phyloP scores from a whole-genome alignment of 2,888 invertebrate genomes.

The Parnassius smintheus region DNA sequence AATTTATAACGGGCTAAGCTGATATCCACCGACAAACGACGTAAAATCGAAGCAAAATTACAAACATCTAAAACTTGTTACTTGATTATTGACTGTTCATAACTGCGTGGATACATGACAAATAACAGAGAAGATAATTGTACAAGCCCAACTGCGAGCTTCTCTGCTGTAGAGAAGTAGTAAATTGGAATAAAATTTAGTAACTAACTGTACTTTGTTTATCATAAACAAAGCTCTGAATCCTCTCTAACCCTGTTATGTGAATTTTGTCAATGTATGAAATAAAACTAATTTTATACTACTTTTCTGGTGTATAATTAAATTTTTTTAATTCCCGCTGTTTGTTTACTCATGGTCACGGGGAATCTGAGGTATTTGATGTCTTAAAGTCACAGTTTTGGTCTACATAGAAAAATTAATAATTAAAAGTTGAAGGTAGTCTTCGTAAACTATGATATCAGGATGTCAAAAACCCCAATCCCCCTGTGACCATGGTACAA shows the following conservation, averaged over 20 bases:
- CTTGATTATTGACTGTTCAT: neutral
- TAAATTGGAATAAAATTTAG: slow-evolving; percentile 21
- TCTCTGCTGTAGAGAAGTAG: slow-evolving; percentile 24
- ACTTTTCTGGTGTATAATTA: no score
- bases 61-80: neutral
- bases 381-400: no score
- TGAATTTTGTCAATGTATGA: neutral
- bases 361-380: no score
- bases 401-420: no score
- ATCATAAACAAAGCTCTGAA: slow-evolving; percentile 3
- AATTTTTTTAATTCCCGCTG: no score
- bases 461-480: no score
- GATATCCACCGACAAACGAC: slow-evolving; percentile 38
- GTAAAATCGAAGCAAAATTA: neutral
- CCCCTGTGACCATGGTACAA: no score
- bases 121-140: neutral
- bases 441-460: no score
- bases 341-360: no score
- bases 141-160: slow-evolving; percentile 17
- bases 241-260: neutral
- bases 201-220: slow-evolving; percentile 1
- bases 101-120: neutral
- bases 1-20: slow-evolving; percentile 41
- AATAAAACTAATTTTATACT: no score
- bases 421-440: no score